Percentiles rank a stretch among this genome's conserved stretches.
Evolutionary conservation across 2,797 vertebrate genomes (phyloP).

Genomic region (Ptychobarbus kaznakovi): DNA sequence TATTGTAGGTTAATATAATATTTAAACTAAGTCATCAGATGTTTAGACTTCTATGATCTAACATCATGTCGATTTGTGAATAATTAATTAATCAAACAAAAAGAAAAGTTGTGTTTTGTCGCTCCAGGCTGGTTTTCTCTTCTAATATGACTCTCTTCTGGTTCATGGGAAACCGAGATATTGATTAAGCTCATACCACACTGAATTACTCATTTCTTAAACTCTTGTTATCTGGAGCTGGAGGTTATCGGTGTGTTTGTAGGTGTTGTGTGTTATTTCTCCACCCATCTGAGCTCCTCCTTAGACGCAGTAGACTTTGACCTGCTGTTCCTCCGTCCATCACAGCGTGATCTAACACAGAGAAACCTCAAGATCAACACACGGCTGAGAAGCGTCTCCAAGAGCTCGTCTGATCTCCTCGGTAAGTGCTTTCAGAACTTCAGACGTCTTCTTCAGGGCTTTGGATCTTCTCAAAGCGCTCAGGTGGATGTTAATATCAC

Average conservation of each 20-base stretch:
- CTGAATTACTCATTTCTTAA: not conserved
- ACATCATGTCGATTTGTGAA: too few relatives aligned
- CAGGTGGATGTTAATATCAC: not conserved
- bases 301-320: not conserved
- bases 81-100: too few relatives aligned
- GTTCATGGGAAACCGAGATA: not conserved
- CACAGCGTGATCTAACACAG: not conserved
- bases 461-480: not conserved
- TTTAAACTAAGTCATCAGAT: too few relatives aligned
- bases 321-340: not conserved
- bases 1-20: too few relatives aligned
- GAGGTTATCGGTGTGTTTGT: not conserved
- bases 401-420: not conserved
- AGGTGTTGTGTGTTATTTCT: not conserved
- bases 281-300: conserved; percentile 3
- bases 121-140: not conserved
- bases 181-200: not conserved
- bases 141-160: not conserved
- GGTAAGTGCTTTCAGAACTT: not conserved
- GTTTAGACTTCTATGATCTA: too few relatives aligned
- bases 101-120: too few relatives aligned
- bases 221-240: not conserved
- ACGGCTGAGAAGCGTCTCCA: not conserved
- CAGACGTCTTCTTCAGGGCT: not conserved
- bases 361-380: not conserved